A percentile compares a stretch with the other conserved stretches of the same genome.
phyloP scores from a whole-genome alignment of 2,113 vertebrate species.

The Rhynchomys soricoides region DNA sequence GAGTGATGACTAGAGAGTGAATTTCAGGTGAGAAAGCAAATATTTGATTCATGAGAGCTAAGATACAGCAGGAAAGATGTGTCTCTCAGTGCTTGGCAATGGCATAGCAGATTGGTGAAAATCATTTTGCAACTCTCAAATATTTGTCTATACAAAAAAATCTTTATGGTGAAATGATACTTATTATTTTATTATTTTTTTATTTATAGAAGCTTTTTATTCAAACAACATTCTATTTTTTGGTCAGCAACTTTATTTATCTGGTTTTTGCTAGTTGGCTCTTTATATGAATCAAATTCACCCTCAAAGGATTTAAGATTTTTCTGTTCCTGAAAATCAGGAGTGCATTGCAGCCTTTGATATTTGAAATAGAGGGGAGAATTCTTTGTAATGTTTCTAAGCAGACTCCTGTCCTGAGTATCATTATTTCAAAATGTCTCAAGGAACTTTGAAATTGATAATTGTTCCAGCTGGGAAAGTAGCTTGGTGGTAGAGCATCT shows the following conservation, averaged over 20 bases:
- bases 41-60: slow-evolving; percentile 10
- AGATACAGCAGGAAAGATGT: neutral
- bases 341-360: neutral
- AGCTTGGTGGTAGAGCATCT: neutral
- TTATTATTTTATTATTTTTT: slow-evolving; percentile 30
- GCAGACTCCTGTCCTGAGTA: neutral
- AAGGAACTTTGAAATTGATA: neutral
- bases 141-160: neutral
- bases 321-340: neutral
- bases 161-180: neutral
- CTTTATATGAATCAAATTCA: slow-evolving; percentile 27
- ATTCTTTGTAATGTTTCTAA: neutral
- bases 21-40: slow-evolving; percentile 39
- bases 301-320: slow-evolving; percentile 14
- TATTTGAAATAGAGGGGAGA: neutral
- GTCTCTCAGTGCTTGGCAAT: neutral
- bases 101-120: slow-evolving; percentile 3
- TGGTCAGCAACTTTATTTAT: neutral
- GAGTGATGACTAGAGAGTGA: neutral
- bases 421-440: slow-evolving; percentile 24
- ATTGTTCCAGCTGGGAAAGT: neutral
- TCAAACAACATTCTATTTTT: neutral
- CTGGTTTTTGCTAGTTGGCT: neutral
- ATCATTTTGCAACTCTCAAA: neutral
- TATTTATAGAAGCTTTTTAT: slow-evolving; percentile 42